These are phyloP conservation scores for Myzus persicae DNA, from an alignment of 1,140 invertebrate genomes.

Conservation along the genomic window DNA sequence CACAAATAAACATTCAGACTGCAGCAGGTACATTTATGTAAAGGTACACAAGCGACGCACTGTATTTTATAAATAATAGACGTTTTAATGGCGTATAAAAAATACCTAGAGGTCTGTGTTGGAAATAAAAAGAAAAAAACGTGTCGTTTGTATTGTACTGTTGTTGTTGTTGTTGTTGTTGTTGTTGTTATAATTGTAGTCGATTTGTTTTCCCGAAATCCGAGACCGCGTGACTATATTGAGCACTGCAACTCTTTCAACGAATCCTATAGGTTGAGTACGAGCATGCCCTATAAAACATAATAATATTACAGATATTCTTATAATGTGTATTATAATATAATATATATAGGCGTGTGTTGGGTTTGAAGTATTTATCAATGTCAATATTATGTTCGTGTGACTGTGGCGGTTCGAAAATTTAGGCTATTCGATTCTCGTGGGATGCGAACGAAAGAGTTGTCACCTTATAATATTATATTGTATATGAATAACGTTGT, in stretches of 20 bases:
- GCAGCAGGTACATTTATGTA: neutral
- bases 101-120: neutral
- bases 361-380: neutral
- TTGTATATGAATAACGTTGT: neutral
- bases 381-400: neutral
- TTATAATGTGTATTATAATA: neutral
- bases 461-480: neutral
- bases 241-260: neutral
- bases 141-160: too few species aligned
- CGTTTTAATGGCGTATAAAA: neutral
- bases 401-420: neutral
- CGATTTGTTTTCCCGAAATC: constrained; percentile 27
- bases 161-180: neutral
- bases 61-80: constrained; percentile 10
- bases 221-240: neutral
- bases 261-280: neutral
- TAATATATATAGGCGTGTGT: neutral
- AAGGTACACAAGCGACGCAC: neutral
- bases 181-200: neutral
- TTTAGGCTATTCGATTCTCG: constrained; percentile 45
- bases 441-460: constrained; percentile 46
- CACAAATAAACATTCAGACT: too few species aligned
- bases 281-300: too few species aligned
- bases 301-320: too few species aligned
- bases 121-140: constrained; percentile 2